These are phyloP conservation scores for Drosophila neocordata DNA, from an alignment of 1,140 invertebrate genomes.

Conservation along the genomic window DNA sequence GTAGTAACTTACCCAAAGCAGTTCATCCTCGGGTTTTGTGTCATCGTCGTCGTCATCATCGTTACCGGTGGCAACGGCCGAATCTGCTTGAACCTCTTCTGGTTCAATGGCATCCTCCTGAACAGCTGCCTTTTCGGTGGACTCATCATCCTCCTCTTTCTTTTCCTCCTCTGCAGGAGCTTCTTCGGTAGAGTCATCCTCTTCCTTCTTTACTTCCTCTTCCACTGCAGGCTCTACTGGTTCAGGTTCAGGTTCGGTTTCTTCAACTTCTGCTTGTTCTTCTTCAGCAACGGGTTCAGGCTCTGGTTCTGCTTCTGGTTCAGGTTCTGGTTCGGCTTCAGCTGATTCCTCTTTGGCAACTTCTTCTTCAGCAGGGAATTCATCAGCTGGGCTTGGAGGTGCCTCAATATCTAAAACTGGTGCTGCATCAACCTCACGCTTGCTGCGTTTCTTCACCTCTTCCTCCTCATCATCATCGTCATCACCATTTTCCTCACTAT, in stretches of 20 bases:
- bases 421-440: conserved; percentile 82
- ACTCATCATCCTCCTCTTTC: conserved; percentile 38
- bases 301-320: conserved; percentile 38
- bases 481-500: conserved; percentile 49
- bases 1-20: conserved; percentile 83
- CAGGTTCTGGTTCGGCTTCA: conserved; percentile 36
- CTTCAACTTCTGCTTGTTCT: conserved; percentile 20
- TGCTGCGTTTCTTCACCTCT: conserved; percentile 63
- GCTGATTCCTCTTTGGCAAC: conserved; percentile 60
- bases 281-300: conserved; percentile 80
- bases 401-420: conserved; percentile 51
- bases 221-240: conserved; percentile 26
- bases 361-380: conserved; percentile 70
- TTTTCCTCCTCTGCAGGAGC: conserved; percentile 41
- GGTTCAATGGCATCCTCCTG: conserved; percentile 50
- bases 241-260: conserved; percentile 56
- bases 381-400: conserved; percentile 80
- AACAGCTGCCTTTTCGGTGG: conserved; percentile 23
- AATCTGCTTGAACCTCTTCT: conserved; percentile 40
- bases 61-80: conserved; percentile 43
- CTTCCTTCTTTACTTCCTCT: conserved; percentile 42
- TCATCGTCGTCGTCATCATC: conserved; percentile 75
- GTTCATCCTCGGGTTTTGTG: conserved; percentile 85
- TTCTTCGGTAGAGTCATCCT: conserved; percentile 62
- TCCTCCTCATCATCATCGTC: conserved; percentile 66